Percentiles rank a stretch among this genome's conserved stretches.
Conservation (phyloP, 2,888 invertebrate species). For the Mechanitis mazaeus region DNA sequence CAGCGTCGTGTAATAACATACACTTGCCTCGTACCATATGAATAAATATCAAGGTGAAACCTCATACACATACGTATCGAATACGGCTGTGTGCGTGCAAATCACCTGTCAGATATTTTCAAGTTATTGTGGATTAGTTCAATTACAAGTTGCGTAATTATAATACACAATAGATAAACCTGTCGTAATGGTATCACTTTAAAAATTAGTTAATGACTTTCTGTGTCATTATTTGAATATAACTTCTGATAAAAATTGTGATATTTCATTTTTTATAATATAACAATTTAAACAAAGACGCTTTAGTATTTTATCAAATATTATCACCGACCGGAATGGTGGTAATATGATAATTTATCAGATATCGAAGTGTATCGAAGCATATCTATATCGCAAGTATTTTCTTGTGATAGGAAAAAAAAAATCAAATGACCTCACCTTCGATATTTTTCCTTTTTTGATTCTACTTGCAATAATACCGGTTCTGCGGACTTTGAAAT, state of each 20-base stretch:
- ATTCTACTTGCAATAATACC: conserved; percentile 64
- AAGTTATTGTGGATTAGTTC: conserved; percentile 30
- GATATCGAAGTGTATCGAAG: conserved; percentile 58
- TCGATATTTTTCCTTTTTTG: conserved; percentile 73
- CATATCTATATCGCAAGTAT: conserved; percentile 60
- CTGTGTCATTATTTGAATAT: too few relatives aligned
- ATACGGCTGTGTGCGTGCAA: conserved; percentile 37
- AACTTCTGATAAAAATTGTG: too few relatives aligned
- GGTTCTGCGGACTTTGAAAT: conserved; percentile 63
- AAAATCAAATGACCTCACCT: conserved; percentile 64
- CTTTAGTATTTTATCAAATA: conserved; percentile 35
- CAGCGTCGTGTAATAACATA: conserved; percentile 37
- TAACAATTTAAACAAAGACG: conserved; percentile 45
- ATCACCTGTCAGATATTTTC: conserved; percentile 33
- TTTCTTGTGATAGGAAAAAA: conserved; percentile 40
- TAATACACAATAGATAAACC: conserved; percentile 14
- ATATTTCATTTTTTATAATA: conserved; percentile 14
- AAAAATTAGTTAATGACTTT: too few relatives aligned
- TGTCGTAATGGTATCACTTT: too few relatives aligned
- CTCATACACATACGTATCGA: conserved; percentile 39
- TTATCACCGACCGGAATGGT: conserved; percentile 46
- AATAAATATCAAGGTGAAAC: conserved; percentile 71
- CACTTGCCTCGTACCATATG: conserved; percentile 57
- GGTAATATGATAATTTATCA: conserved; percentile 51
- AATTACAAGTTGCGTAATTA: conserved; percentile 22